Base-by-base conservation (phyloP, 2,888 invertebrate species). In the Epistrophella euchroma region DNA sequence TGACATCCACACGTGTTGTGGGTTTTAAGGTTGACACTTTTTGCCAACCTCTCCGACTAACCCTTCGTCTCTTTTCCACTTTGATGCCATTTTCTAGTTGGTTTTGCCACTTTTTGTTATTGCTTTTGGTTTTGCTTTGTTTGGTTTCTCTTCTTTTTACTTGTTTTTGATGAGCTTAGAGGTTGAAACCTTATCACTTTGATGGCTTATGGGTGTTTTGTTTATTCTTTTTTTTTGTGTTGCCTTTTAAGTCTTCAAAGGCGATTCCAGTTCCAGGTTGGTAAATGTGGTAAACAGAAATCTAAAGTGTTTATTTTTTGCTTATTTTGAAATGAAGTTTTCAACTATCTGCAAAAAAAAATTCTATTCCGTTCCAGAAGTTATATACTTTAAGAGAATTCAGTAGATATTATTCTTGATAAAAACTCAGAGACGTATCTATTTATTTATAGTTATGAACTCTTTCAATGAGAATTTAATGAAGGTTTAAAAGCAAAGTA, bases 21-120 rank as follows among this genome's bases (percentile, higher is more conserved):
- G 74, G 58, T 56, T 68, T 68, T 79, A 25, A 68, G 58, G 40
- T 73, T 73, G 64, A 66, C 66, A 73, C 70, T 47, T 68, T 73
- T 79, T 73, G 47, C 73, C 15, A 47, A 40, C 55, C 47, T 35
- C 62, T 66, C 22, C 47, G 66, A 47, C 62, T 17, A 10, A 22
- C 19, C n/a, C 11, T 47, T 70, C 22, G 22, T 11, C 19, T 22
- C 22, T 52, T 37, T 25, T 35, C 15, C 22, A 5, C 35, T 50
- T 37, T 50, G 50, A 68, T 50, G 37, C 19, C 47, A 35, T 11
- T 32, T 66, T 35, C 13, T 50, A 35, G 66, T 28, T 19, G 35
- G 4, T 45, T 43, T 60, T 60, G 9, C 32, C 11, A 15, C 15
- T 40, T 32, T 37, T 40, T 60, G 58, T 35, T 28, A n/a, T 17